Conservation (phyloP, 2,113 vertebrate genomes). For the Oryzias curvinotus region DNA sequence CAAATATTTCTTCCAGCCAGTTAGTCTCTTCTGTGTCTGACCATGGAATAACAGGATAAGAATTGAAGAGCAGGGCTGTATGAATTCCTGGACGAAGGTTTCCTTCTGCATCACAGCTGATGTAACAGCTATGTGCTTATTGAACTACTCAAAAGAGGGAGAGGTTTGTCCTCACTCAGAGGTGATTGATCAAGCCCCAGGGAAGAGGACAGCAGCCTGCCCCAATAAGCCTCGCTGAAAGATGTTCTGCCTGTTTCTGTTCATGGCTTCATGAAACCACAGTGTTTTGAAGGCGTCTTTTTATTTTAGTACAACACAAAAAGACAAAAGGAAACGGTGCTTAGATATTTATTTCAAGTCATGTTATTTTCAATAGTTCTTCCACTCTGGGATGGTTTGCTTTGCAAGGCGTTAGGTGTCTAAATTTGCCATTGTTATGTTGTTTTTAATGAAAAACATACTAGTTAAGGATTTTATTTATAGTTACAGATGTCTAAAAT, state of each 20-base stretch:
- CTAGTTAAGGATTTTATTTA: no score
- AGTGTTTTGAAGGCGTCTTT: background rate
- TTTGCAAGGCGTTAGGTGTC: no score
- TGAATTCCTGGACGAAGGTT: slow-evolving; percentile 38
- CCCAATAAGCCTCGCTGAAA: slow-evolving; percentile 6
- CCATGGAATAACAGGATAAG: slow-evolving; percentile 30
- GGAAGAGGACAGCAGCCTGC: slow-evolving; percentile 31
- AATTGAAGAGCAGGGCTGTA: slow-evolving; percentile 22
- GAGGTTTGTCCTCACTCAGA: slow-evolving; percentile 54
- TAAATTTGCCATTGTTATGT: no score
- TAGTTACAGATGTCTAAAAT: no score
- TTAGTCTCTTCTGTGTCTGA: slow-evolving; percentile 31
- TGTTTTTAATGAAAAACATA: no score
- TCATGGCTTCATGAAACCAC: background rate
- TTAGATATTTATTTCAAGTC: background rate
- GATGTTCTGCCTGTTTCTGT: background rate
- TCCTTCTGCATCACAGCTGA: slow-evolving; percentile 58
- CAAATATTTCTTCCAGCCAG: slow-evolving; percentile 4
- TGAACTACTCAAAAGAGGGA: slow-evolving; percentile 52
- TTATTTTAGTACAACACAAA: background rate
- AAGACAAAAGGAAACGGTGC: background rate
- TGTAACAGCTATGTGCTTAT: slow-evolving; percentile 58
- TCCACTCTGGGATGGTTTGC: no score
- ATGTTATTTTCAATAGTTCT: no score
- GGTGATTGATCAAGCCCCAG: slow-evolving; percentile 53